Conservation (phyloP, 2,888 invertebrate genomes). For the Conus canariensis region DNA sequence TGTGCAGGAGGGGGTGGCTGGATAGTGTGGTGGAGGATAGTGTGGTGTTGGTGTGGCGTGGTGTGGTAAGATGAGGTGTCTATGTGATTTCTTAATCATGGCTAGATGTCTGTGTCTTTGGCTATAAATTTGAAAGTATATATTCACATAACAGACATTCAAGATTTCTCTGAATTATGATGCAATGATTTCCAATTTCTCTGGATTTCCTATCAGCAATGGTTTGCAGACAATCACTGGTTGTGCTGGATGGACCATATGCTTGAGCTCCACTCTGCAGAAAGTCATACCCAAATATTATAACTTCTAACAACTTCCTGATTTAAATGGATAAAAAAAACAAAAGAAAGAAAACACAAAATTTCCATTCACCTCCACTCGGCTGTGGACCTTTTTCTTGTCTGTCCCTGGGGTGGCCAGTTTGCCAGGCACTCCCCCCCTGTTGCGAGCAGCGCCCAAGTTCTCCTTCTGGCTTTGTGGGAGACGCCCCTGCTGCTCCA, state of each 20-base stretch:
- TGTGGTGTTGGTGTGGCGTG: background rate
- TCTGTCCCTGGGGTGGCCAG: background rate
- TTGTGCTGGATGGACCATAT: no score
- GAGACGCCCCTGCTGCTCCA: constrained; percentile 14
- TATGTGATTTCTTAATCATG: no score
- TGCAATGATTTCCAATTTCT: no score
- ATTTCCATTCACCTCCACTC: constrained; percentile 41
- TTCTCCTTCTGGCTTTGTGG: constrained; percentile 54
- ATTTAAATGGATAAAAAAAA: background rate
- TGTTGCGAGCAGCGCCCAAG: constrained; percentile 1
- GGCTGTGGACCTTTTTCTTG: constrained; percentile 39
- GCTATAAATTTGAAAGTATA: no score
- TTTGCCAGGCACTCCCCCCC: constrained; percentile 20
- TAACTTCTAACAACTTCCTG: no score
- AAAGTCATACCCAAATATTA: no score
- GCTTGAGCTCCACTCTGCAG: no score
- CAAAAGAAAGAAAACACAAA: no score
- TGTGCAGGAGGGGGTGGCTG: background rate
- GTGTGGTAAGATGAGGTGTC: background rate
- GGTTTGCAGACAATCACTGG: no score
- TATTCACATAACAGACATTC: no score
- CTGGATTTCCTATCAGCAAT: no score
- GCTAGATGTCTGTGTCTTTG: background rate
- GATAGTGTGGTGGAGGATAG: background rate
- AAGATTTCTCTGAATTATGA: no score